These are phyloP conservation scores for Platorchestia sp. DNA, from an alignment of 1,140 invertebrate genomes.

Conservation along the genomic window DNA sequence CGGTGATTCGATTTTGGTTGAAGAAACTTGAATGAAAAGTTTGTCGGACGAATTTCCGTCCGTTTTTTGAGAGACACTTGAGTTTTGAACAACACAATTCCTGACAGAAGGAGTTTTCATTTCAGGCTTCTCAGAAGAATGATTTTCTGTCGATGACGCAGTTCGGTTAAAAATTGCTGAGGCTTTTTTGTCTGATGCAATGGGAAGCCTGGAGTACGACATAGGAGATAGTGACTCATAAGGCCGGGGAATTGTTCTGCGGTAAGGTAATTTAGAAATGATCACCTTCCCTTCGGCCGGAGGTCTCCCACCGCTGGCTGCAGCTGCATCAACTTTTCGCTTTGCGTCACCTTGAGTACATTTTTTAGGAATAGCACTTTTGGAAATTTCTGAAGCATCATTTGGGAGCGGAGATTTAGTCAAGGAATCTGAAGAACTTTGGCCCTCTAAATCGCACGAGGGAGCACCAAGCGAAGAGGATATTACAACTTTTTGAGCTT, in stretches of 20 bases:
- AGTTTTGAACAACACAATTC: not conserved
- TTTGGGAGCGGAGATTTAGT: not conserved
- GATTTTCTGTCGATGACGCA: not conserved
- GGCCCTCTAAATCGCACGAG: not conserved
- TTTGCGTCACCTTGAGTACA: not conserved
- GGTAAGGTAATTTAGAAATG: conserved; percentile 27
- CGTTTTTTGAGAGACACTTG: not conserved
- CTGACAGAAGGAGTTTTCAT: not conserved
- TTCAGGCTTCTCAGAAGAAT: not conserved
- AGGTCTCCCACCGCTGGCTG: not conserved
- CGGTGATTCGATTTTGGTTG: not conserved
- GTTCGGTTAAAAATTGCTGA: not conserved
- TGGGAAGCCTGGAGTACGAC: conserved; percentile 3
- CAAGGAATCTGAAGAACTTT: not conserved
- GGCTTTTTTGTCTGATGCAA: not conserved
- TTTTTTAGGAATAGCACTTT: not conserved
- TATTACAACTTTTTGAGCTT: not conserved
- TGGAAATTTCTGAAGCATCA: not conserved
- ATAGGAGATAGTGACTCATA: not conserved
- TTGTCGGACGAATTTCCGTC: not conserved
- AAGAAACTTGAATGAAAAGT: not conserved
- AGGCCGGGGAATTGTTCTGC: not conserved
- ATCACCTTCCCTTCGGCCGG: not conserved
- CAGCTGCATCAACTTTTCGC: not conserved
- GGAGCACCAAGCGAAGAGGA: not conserved